Evolutionary conservation across 1,140 invertebrate genomes (phyloP).

Genomic region (Pseudomyrmex flavicornis): DNA sequence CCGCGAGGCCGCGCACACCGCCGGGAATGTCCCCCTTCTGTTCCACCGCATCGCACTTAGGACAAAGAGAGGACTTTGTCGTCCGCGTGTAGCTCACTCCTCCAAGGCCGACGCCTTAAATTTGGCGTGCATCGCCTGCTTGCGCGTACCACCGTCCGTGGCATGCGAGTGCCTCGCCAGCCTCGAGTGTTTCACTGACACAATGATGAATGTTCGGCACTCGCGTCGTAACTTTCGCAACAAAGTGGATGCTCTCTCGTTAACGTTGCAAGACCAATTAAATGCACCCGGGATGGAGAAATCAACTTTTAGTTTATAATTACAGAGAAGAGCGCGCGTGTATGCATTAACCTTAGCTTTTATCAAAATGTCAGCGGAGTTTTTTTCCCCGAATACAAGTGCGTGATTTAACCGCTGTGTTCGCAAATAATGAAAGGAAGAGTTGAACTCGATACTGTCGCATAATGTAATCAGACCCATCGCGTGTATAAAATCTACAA

Average conservation of each 20-base stretch:
- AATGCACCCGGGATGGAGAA: not conserved
- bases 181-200: not conserved
- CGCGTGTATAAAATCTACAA: not conserved
- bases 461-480: not conserved
- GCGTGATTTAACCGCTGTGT: too few relatives aligned
- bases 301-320: not conserved
- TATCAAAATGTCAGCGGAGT: too few relatives aligned
- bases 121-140: constrained; percentile 38
- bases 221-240: not conserved
- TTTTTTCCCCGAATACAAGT: too few relatives aligned
- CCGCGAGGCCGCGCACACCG: constrained; percentile 62
- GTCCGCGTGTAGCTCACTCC: constrained; percentile 37
- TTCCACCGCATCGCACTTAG: constrained; percentile 50
- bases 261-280: not conserved
- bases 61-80: constrained; percentile 62
- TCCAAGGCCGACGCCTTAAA: constrained; percentile 54
- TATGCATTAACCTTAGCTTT: not conserved
- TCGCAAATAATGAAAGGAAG: too few relatives aligned
- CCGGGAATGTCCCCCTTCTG: constrained; percentile 62
- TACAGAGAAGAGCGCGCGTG: not conserved
- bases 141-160: not conserved
- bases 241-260: not conserved
- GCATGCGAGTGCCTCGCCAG: constrained; percentile 16
- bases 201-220: not conserved
- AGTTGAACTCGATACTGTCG: not conserved